Base-by-base conservation (phyloP, 2,888 invertebrate species). In the Lycaena phlaeas region DNA sequence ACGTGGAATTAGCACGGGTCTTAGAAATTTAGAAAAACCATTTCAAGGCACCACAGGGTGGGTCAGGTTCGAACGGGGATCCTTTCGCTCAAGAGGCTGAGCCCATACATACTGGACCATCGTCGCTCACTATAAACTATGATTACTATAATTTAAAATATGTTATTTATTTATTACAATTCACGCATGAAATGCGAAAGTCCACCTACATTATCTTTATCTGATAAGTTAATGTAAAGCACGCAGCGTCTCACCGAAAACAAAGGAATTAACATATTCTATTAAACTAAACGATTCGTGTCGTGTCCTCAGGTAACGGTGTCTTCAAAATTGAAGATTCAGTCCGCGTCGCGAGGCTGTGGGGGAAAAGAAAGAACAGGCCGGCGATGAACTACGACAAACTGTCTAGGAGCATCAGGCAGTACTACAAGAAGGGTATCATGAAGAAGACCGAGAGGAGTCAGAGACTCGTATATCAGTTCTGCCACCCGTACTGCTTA, bases 361-460 rank as follows among this genome's bases (percentile, higher is more conserved):
- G 99, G 99, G 99, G 99, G 46, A 93, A 95, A 61, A 88, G 98
- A 51, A 99, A 99, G 82, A 98, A 99, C 85, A 88, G 98, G 6
- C 97, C 98, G 0, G 97, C 97, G 17, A 99, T 99, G 98, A 99
- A 99, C 87, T 99, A 99, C 85, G 99, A 99, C 86, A 99, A 99
- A 74, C 86, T 99, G 36, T 97, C 97, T 50, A 89, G 99, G 42
- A 98, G 97, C 55, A 97, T 99, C 66, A 87, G 99, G 38, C 98
- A 99, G 74, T 98, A 98, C 85, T 99, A 99, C 88, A 98, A 98
- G 82, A 99, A 98, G 79, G 97, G 97, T 42, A 98, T 98, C 73
- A 97, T 98, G 95, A 97, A 97, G 88, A 99, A 99, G 78, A 98
- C 98, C 1, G 97, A 97, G 70, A 88, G 98, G 51, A 97, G 97